These are phyloP conservation scores for Neolamprologus modestus DNA, from an alignment of 2,113 vertebrate genomes.

Conservation along the genomic window DNA sequence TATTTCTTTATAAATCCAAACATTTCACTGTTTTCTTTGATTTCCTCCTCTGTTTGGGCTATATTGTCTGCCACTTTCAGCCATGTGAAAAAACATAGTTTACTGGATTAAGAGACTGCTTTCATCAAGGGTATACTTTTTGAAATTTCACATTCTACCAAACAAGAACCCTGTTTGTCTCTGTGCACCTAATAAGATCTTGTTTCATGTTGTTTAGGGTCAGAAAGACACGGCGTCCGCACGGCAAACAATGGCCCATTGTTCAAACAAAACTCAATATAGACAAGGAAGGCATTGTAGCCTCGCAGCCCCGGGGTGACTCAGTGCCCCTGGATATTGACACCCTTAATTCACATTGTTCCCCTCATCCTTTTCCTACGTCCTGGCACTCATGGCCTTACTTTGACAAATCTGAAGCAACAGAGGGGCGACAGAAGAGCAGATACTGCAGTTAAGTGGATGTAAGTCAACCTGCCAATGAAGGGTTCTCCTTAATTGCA, in stretches of 20 bases:
- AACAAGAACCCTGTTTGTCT: not conserved
- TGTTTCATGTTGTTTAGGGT: not conserved
- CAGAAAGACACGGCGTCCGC: not conserved
- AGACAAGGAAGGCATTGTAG: not conserved
- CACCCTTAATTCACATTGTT: slow-evolving; percentile 45
- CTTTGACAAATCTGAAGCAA: slow-evolving; percentile 65
- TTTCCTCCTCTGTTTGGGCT: no score
- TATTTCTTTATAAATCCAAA: not conserved
- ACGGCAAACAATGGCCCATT: not conserved
- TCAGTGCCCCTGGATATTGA: slow-evolving; percentile 55
- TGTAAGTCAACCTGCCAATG: slow-evolving; percentile 74
- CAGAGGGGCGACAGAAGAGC: slow-evolving; percentile 53
- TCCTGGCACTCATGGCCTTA: slow-evolving; percentile 41
- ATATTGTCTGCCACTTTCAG: not conserved
- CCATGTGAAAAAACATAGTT: not conserved
- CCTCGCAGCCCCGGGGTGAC: not conserved
- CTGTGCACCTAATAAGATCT: not conserved
- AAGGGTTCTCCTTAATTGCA: slow-evolving; percentile 62
- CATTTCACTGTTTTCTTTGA: not conserved
- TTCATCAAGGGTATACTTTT: not conserved
- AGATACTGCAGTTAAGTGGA: slow-evolving; percentile 63
- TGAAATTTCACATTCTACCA: not conserved
- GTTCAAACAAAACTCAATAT: not conserved
- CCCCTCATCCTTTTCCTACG: slow-evolving; percentile 18
- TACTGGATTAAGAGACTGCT: not conserved